phyloP scores from a whole-genome alignment of 92 coral and sea anemone genomes.

The Epizoanthus rinbou region DNA sequence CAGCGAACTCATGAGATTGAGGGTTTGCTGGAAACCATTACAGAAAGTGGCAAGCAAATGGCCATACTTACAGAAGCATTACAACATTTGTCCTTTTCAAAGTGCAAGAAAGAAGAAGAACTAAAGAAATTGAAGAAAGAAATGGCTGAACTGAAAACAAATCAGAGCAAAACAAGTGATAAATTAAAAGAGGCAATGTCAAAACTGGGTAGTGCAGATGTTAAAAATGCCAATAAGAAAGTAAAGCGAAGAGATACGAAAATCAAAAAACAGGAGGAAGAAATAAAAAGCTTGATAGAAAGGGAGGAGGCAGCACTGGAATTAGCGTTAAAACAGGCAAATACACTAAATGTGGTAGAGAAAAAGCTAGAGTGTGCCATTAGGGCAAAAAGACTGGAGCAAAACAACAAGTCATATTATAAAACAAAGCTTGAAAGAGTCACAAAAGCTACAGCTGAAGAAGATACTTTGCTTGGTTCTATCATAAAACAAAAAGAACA shows the following conservation, averaged over 20 bases:
- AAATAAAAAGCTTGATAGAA: conserved; percentile 4
- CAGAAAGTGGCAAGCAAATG: conserved; percentile 14
- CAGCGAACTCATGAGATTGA: conserved; percentile 4
- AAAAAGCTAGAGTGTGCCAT: conserved; percentile 5
- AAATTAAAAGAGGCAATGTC: conserved; percentile 32
- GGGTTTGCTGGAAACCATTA: conserved; percentile 3
- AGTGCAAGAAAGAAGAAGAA: background rate
- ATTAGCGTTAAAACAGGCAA: background rate
- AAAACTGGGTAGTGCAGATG: conserved; percentile 27
- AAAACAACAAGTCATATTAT: conserved; percentile 21
- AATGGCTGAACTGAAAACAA: conserved; percentile 21
- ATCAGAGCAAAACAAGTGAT: conserved; percentile 24
- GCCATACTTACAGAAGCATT: conserved; percentile 13
- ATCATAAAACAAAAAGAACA: conserved; percentile 35
- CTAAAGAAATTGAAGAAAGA: conserved; percentile 5
- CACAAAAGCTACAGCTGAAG: conserved; percentile 3
- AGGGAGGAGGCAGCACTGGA: conserved; percentile 32
- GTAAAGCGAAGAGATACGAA: conserved; percentile 29
- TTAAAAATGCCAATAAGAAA: conserved; percentile 10
- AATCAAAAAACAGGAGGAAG: conserved; percentile 5
- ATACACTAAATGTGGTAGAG: background rate
- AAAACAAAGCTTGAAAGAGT: background rate
- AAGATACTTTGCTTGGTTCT: conserved; percentile 31
- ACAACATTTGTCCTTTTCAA: conserved; percentile 13
- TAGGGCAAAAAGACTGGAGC: conserved; percentile 13